Evolutionary conservation across 1,140 invertebrate genomes (phyloP).

Genomic region (Cotesia typhae): DNA sequence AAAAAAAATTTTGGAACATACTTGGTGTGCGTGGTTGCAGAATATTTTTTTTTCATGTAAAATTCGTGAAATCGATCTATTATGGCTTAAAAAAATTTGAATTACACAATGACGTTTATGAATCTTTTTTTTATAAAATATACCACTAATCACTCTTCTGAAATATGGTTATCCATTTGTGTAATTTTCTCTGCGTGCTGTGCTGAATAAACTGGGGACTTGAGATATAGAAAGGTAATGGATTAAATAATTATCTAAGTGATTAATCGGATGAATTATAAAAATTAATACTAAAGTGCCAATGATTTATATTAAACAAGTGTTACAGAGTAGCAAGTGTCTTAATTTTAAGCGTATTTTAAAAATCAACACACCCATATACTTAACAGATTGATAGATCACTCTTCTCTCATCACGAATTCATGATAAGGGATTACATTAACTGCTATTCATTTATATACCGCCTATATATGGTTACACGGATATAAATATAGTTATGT

Average conservation of each 20-base stretch:
- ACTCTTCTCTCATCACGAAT: conserved; percentile 25
- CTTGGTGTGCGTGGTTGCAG: too few species aligned
- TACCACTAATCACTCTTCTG: too few species aligned
- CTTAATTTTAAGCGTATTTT: conserved; percentile 20
- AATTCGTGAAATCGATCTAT: too few species aligned
- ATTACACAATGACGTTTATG: too few species aligned
- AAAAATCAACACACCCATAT: neutral
- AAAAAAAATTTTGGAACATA: too few species aligned
- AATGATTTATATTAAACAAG: neutral
- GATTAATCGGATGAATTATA: conserved; percentile 23
- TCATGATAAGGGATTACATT: conserved; percentile 18
- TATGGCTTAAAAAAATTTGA: too few species aligned
- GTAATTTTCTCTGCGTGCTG: too few species aligned
- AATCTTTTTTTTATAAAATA: too few species aligned
- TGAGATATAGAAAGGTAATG: neutral
- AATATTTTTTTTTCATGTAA: too few species aligned
- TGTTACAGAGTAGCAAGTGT: neutral
- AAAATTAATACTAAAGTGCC: neutral
- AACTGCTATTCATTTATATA: neutral
- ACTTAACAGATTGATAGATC: conserved; percentile 23
- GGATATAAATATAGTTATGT: too few species aligned
- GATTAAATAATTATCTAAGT: conserved; percentile 17
- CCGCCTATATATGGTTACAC: neutral
- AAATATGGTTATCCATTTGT: too few species aligned
- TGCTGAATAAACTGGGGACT: too few species aligned